Base-by-base conservation (phyloP, 2,113 vertebrate species). In the Aleadryas rufinucha region DNA sequence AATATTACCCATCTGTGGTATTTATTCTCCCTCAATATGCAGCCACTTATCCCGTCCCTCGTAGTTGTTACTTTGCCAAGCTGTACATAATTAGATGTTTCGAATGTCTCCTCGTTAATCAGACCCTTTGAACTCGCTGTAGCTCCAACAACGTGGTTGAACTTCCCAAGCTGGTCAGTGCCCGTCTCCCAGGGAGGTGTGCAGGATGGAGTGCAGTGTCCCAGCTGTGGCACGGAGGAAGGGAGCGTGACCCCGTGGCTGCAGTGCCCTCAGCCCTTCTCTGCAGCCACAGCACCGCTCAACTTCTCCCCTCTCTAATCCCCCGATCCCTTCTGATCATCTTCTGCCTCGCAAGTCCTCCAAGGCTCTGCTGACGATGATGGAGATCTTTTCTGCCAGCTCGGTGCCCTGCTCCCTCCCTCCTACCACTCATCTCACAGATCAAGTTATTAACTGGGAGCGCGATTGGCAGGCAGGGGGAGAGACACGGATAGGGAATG, bases 1-100 rank as follows among this genome's bases (percentile, higher is more conserved):
- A 89, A 90, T 97, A 94, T 75, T 95, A 78, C 78, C 85, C 90
- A 94, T 89, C 92, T 87, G 69, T 45, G 42, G 56, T 93, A 92
- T 93, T 96, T 92, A 91, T 93, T 69, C 83, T 78, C 37, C 57
- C 87, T 90, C 86, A 53, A 66, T 18, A 65, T 35, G 64, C 83
- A 92, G 83, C 70, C 20, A 2, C 90, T 90, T 83, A 69, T n/a
- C 95, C 33, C 11, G 47, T 77, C 88, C 65, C 89, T 93, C 18
- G 31, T 16, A 66, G 56, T 13, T 90, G 80, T 71, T 87, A 45
- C 79, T 84, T 60, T 64, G 83, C 92, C 95, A 93, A 81, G 95
- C 56, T 54, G 88, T 61, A 65, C 68, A 72, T 94, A 96, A 95
- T 94, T 81, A 89, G 79, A 84, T 64, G 68, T 68, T 89, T 84